A percentile compares a stretch with the other conserved stretches of the same genome.
phyloP scores from a whole-genome alignment of 2,888 invertebrate species.

The Papilio protenor region DNA sequence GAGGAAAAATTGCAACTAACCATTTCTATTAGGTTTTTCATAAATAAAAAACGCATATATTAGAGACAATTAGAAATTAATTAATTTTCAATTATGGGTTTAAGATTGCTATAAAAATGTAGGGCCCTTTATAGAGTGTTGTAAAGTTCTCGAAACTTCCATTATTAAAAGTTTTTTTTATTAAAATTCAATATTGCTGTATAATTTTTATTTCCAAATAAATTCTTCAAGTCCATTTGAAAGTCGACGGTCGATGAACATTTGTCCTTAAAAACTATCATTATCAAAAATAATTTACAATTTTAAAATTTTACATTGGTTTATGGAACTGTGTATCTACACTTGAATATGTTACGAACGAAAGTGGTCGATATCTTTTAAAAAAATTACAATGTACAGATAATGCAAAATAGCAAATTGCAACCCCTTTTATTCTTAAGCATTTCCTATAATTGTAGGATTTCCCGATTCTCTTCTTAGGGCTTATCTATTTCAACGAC shows the following conservation, averaged over 20 bases:
- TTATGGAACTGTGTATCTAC: background rate
- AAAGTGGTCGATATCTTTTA: background rate
- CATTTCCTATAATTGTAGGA: too few species aligned
- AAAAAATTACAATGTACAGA: background rate
- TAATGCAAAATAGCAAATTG: background rate
- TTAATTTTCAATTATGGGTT: too few species aligned
- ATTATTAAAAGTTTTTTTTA: background rate
- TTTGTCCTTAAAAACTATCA: background rate
- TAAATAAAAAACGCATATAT: background rate
- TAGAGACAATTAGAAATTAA: too few species aligned
- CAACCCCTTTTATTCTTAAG: too few species aligned
- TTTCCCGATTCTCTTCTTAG: too few species aligned
- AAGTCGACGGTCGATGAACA: background rate
- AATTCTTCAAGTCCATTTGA: slow-evolving; percentile 5
- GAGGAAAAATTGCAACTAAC: background rate
- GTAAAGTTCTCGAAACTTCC: background rate
- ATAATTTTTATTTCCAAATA: background rate
- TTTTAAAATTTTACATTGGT: background rate
- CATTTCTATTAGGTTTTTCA: background rate
- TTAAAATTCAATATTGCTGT: background rate
- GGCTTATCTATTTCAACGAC: too few species aligned
- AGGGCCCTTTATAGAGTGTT: background rate
- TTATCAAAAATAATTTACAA: background rate
- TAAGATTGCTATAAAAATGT: background rate
- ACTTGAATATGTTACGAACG: background rate